Conservation (phyloP, 2,888 invertebrate genomes). For the Eurytoma californica region DNA sequence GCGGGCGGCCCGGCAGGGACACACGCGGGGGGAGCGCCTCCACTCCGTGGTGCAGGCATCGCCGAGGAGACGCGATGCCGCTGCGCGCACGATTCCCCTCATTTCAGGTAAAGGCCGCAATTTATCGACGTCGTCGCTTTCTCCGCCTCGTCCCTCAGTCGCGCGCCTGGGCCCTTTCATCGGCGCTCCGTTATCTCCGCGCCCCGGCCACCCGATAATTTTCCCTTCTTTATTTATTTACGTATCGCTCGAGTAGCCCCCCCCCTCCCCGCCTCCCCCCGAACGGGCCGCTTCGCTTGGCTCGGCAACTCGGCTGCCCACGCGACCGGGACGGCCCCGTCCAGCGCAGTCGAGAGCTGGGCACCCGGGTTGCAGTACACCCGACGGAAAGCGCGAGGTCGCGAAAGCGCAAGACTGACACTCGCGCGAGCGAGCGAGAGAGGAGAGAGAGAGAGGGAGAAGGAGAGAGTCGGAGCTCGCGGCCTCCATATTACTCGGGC, state of each 20-base stretch:
- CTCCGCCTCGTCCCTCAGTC: constrained; percentile 49
- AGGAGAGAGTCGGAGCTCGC: constrained; percentile 59
- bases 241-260: too few species aligned
- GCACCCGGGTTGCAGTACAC: too few species aligned
- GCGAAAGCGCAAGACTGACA: background rate
- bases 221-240: too few species aligned
- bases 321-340: too few species aligned
- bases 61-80: background rate
- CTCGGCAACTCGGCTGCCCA: too few species aligned
- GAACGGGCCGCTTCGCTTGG: too few species aligned
- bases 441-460: too few species aligned
- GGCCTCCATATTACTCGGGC: constrained; percentile 71
- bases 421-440: background rate
- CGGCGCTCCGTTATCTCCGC: too few species aligned
- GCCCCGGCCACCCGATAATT: too few species aligned
- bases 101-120: constrained; percentile 38
- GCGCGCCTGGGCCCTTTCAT: background rate
- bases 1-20: background rate
- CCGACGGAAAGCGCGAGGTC: too few species aligned
- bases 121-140: constrained; percentile 31
- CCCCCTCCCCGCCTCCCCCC: too few species aligned
- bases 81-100: constrained; percentile 37
- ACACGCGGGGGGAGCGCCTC: background rate
- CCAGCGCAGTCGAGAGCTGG: too few species aligned
- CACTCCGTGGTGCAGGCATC: background rate